phyloP scores from a whole-genome alignment of 2,113 vertebrate genomes.

The Pituophis catenifer region DNA sequence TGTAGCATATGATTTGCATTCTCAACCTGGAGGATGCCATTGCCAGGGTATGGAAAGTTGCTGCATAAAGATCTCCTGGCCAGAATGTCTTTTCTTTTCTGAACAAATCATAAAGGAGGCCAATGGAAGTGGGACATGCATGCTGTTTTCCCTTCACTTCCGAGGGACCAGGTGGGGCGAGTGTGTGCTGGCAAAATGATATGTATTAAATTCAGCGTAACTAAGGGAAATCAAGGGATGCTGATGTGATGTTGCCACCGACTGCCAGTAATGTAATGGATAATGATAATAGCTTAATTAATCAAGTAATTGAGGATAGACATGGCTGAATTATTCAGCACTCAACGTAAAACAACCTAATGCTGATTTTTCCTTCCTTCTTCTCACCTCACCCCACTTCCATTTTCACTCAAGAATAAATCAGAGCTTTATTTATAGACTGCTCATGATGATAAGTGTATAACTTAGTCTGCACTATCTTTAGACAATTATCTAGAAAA shows the following conservation, averaged over 20 bases:
- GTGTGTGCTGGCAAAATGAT: background rate
- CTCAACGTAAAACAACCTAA: constrained; percentile 11
- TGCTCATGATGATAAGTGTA: background rate
- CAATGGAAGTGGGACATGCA: background rate
- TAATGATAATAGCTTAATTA: constrained; percentile 51
- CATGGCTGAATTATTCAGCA: constrained; percentile 48
- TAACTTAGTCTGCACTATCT: background rate
- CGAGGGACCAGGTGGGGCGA: background rate
- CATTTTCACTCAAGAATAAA: constrained; percentile 9
- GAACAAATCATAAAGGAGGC: background rate
- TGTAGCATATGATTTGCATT: background rate
- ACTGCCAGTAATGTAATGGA: constrained; percentile 35
- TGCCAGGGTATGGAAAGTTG: background rate
- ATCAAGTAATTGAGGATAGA: constrained; percentile 27
- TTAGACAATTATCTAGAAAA: background rate
- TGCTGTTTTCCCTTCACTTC: background rate
- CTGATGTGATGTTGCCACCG: background rate
- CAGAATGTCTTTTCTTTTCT: background rate
- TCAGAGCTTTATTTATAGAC: background rate
- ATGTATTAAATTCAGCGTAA: background rate
- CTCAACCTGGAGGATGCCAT: background rate
- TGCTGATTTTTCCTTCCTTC: background rate
- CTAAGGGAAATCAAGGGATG: background rate
- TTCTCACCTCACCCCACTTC: background rate
- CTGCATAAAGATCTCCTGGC: background rate